phyloP scores from a whole-genome alignment of 37 sponge, comb jelly and placozoan species.

The Hexactinellida sp. region DNA sequence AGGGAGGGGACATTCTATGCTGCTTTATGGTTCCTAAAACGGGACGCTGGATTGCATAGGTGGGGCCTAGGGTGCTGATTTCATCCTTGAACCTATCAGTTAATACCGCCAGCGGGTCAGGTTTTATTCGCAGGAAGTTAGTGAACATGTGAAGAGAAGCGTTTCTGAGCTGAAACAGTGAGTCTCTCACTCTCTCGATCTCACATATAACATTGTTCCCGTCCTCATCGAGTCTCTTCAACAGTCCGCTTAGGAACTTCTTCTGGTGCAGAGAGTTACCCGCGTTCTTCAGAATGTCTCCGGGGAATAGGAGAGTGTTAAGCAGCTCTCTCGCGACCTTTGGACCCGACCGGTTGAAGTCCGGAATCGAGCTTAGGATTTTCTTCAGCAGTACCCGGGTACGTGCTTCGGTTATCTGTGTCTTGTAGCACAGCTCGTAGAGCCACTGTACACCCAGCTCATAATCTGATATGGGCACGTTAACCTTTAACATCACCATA shows the following conservation, averaged over 20 bases:
- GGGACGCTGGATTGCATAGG: not conserved
- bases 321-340: not conserved
- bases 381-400: conserved; percentile 41
- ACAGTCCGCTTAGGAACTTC: conserved; percentile 28
- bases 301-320: not conserved
- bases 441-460: conserved; percentile 49
- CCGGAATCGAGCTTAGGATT: conserved; percentile 42
- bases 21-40: not conserved
- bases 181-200: conserved; percentile 21
- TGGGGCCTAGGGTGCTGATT: not conserved
- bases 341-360: conserved; percentile 16
- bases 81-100: not conserved
- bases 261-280: conserved; percentile 40
- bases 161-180: conserved; percentile 13
- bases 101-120: not conserved
- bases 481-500: not conserved
- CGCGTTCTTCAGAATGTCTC: conserved; percentile 28
- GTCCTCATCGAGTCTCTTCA: conserved; percentile 18
- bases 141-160: not conserved
- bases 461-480: not conserved
- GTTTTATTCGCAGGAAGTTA: not conserved
- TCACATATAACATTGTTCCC: conserved; percentile 28
- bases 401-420: conserved; percentile 51
- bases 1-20: not conserved
- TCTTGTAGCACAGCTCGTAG: conserved; percentile 35